These are phyloP conservation scores for Turnix velox DNA, from an alignment of 2,113 vertebrate species.

Conservation along the genomic window DNA sequence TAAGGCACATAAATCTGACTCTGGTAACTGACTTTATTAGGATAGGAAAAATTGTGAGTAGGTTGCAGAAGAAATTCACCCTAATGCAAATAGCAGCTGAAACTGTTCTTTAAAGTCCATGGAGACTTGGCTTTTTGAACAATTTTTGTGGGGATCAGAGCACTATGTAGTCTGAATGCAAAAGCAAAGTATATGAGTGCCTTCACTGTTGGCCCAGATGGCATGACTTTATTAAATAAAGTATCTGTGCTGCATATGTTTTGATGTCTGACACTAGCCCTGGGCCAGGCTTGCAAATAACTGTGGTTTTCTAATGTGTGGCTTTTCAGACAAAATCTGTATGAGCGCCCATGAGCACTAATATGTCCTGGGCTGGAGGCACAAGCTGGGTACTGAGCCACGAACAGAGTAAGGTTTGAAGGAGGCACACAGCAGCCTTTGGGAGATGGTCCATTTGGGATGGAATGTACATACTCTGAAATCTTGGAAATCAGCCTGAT, in stretches of 20 bases:
- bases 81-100: conserved; percentile 43
- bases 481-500: neutral
- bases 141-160: neutral
- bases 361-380: conserved; percentile 24
- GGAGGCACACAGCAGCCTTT: neutral
- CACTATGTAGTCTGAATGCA: neutral
- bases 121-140: conserved; percentile 1
- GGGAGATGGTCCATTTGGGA: neutral
- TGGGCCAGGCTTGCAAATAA: conserved; percentile 58
- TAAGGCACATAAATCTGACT: conserved; percentile 31
- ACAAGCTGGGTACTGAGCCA: conserved; percentile 8
- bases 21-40: conserved; percentile 6
- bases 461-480: neutral
- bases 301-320: conserved; percentile 60
- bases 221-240: conserved; percentile 60
- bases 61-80: conserved; percentile 27
- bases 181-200: conserved; percentile 22
- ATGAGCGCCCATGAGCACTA: neutral
- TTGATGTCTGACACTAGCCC: conserved; percentile 58
- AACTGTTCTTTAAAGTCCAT: neutral
- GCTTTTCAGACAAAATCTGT: conserved; percentile 52
- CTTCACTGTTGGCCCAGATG: conserved; percentile 58
- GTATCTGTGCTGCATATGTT: conserved; percentile 48
- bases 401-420: conserved; percentile 7
- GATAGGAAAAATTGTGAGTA: conserved; percentile 19